A percentile compares a stretch with the other conserved stretches of the same genome.
Evolutionary conservation across 2,113 vertebrate genomes (phyloP).

Genomic region (Casuarius casuarius): DNA sequence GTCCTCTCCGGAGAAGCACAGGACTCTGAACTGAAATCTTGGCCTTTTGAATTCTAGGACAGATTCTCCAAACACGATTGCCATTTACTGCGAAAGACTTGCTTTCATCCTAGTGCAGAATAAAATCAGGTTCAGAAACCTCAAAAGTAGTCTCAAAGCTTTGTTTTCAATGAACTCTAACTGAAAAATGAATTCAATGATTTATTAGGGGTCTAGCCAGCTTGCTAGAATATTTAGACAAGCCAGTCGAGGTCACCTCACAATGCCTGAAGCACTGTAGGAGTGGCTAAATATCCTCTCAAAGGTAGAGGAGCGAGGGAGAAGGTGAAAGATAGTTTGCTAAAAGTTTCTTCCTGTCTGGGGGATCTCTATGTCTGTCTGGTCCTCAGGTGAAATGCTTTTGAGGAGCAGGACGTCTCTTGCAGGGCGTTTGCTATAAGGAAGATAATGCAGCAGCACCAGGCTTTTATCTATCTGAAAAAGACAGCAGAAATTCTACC

Average conservation of each 20-base stretch:
- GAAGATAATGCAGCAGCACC: neutral
- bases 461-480: neutral
- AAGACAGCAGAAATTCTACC: neutral
- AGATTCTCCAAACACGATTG: neutral
- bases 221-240: neutral
- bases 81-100: neutral
- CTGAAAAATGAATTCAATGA: neutral
- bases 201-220: neutral
- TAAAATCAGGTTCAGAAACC: neutral
- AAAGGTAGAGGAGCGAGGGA: neutral
- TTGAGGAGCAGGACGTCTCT: neutral
- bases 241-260: neutral
- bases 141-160: neutral
- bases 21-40: neutral
- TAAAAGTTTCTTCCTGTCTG: neutral
- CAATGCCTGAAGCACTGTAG: neutral
- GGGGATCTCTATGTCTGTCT: neutral
- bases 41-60: neutral
- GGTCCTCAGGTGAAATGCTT: accelerated
- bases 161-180: neutral
- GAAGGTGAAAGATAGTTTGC: neutral
- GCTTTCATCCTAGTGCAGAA: neutral
- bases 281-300: neutral
- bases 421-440: neutral
- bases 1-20: neutral